Percentiles rank a stretch among this genome's conserved stretches.
phyloP scores from a whole-genome alignment of 1,140 invertebrate species.

The Aleiodes sp. region DNA sequence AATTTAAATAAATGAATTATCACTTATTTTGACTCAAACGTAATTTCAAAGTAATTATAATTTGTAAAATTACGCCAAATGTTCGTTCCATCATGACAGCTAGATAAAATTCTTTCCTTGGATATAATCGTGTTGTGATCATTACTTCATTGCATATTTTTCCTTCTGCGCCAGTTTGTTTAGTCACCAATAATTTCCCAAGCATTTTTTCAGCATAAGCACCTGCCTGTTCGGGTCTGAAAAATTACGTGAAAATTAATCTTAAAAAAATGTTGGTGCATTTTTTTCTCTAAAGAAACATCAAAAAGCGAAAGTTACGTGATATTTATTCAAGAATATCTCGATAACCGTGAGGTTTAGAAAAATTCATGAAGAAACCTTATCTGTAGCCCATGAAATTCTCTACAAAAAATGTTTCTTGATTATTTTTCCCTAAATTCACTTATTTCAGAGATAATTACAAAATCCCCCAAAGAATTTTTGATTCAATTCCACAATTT shows the following conservation, averaged over 20 bases:
- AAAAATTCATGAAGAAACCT: too few relatives aligned
- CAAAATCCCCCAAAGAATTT: too few relatives aligned
- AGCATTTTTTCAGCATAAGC: constrained; percentile 90
- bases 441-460: too few relatives aligned
- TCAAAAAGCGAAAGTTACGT: background rate
- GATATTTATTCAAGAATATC: too few relatives aligned
- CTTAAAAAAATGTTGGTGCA: background rate
- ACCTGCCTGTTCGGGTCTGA: constrained; percentile 86
- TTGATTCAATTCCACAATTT: too few relatives aligned
- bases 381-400: too few relatives aligned
- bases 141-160: constrained; percentile 95
- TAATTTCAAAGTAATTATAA: background rate
- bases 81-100: constrained; percentile 97
- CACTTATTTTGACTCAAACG: background rate
- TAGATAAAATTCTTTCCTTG: constrained; percentile 94
- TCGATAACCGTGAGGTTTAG: too few relatives aligned
- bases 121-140: constrained; percentile 96
- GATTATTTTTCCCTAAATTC: too few relatives aligned
- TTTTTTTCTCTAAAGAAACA: background rate
- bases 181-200: constrained; percentile 90
- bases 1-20: background rate
- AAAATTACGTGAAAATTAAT: constrained; percentile 36
- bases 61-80: constrained; percentile 76
- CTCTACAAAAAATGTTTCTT: too few relatives aligned
- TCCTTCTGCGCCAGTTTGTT: constrained; percentile 94